A percentile compares a stretch with the other conserved stretches of the same genome.
Evolutionary conservation across 2,113 vertebrate species (phyloP).

Genomic region (Myocastor coypus): DNA sequence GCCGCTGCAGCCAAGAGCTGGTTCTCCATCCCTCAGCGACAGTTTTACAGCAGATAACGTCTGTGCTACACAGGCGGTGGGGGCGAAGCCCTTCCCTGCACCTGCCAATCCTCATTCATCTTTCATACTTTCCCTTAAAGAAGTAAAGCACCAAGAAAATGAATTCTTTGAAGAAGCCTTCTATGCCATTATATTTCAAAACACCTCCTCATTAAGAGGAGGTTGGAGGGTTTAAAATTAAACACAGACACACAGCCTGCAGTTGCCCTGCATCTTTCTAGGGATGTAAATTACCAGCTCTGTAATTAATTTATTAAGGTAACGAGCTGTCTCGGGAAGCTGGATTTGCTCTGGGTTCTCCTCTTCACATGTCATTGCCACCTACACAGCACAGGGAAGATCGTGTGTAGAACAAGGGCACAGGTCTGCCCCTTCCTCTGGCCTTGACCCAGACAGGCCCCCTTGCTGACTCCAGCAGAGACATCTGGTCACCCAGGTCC

Average conservation of each 20-base stretch:
- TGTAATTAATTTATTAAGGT: constrained; percentile 33
- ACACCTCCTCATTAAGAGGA: constrained; percentile 61
- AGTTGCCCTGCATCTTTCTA: constrained; percentile 72
- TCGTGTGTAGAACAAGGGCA: background rate
- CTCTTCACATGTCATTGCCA: accelerated
- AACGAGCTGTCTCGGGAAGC: constrained; percentile 29
- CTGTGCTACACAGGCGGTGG: background rate
- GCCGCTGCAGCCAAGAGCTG: constrained; percentile 75
- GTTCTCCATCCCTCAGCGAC: constrained; percentile 77
- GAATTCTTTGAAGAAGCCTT: constrained; percentile 55
- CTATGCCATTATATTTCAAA: constrained; percentile 35
- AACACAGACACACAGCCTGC: constrained; percentile 43
- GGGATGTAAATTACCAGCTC: constrained; percentile 63
- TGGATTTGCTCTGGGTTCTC: background rate
- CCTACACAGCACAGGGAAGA: background rate
- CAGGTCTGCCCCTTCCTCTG: background rate
- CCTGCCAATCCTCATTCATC: background rate
- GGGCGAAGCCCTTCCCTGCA: constrained; percentile 25
- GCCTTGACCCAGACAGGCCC: background rate
- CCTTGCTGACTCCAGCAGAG: background rate
- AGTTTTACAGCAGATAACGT: constrained; percentile 81
- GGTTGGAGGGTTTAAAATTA: constrained; percentile 71
- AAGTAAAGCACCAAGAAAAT: constrained; percentile 35
- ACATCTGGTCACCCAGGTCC: background rate
- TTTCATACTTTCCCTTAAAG: constrained; percentile 49